Percentiles rank a stretch among this genome's conserved stretches.
These are phyloP conservation scores for Margaritifera margaritifera DNA, from an alignment of 2,888 invertebrate species.

Conservation along the genomic window DNA sequence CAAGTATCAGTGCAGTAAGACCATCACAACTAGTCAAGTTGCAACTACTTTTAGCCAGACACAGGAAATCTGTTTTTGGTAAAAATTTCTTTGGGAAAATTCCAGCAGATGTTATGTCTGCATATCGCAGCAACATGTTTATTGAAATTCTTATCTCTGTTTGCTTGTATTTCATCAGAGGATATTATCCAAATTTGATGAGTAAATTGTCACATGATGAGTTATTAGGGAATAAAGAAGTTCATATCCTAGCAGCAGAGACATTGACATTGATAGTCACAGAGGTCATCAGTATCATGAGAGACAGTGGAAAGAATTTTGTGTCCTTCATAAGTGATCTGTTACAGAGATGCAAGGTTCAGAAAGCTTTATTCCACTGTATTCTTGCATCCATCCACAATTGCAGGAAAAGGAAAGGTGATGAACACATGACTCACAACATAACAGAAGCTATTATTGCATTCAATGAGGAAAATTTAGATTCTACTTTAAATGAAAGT, in stretches of 20 bases:
- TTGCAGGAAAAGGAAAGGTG: constrained; percentile 35
- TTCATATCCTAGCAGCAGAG: constrained; percentile 81
- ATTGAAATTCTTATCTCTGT: constrained; percentile 83
- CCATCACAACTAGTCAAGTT: constrained; percentile 73
- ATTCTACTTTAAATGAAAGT: constrained; percentile 63
- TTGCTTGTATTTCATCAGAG: constrained; percentile 86
- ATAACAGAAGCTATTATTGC: constrained; percentile 84
- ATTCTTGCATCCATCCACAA: constrained; percentile 84
- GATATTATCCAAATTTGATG: constrained; percentile 81
- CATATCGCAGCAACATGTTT: constrained; percentile 85
- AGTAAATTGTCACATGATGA: constrained; percentile 81
- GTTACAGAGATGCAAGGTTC: constrained; percentile 84
- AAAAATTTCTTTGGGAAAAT: constrained; percentile 75
- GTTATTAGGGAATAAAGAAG: constrained; percentile 80
- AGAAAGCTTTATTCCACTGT: constrained; percentile 87
- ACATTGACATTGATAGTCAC: constrained; percentile 82
- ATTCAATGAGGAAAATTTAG: constrained; percentile 78
- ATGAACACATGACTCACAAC: constrained; percentile 69
- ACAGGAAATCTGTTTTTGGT: constrained; percentile 85
- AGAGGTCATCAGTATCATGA: constrained; percentile 83
- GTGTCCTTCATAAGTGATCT: constrained; percentile 84
- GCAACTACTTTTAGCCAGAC: constrained; percentile 81
- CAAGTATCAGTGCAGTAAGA: constrained; percentile 77
- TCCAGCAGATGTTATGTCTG: constrained; percentile 79
- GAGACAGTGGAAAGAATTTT: constrained; percentile 84